These are phyloP conservation scores for Marronus borbonicus DNA, from an alignment of 2,888 invertebrate genomes.

Conservation along the genomic window DNA sequence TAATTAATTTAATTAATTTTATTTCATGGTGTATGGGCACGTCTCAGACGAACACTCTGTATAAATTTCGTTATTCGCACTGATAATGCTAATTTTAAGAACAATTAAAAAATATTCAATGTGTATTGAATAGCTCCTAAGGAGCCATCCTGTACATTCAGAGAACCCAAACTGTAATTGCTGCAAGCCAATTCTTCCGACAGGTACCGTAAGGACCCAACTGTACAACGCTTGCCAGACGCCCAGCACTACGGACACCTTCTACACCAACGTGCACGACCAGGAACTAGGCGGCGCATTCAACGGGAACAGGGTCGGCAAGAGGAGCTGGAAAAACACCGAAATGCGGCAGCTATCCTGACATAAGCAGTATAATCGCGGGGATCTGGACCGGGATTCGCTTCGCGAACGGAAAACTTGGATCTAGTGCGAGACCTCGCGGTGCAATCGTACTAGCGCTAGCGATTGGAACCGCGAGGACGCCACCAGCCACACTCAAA, in stretches of 20 bases:
- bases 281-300: slow-evolving; percentile 56
- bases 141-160: background rate
- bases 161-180: background rate
- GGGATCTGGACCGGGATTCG: slow-evolving; percentile 57
- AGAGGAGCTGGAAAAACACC: slow-evolving; percentile 58
- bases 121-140: too few species aligned
- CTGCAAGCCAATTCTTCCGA: slow-evolving; percentile 29
- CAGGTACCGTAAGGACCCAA: slow-evolving; percentile 59
- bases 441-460: slow-evolving; percentile 58
- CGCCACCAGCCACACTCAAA: slow-evolving; percentile 43
- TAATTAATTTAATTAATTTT: too few species aligned
- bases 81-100: too few species aligned
- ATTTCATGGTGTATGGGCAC: too few species aligned
- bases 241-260: slow-evolving; percentile 63
- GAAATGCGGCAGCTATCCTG: slow-evolving; percentile 64
- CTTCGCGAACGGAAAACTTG: slow-evolving; percentile 62
- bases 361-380: slow-evolving; percentile 57
- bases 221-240: slow-evolving; percentile 58
- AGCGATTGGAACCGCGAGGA: slow-evolving; percentile 60
- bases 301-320: slow-evolving; percentile 54
- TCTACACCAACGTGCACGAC: slow-evolving; percentile 63
- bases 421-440: slow-evolving; percentile 66
- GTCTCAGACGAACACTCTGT: too few species aligned
- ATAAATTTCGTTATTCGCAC: too few species aligned
- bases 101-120: too few species aligned